phyloP scores from a whole-genome alignment of 2,888 invertebrate species.

The Heteromyza rotundicornis region DNA sequence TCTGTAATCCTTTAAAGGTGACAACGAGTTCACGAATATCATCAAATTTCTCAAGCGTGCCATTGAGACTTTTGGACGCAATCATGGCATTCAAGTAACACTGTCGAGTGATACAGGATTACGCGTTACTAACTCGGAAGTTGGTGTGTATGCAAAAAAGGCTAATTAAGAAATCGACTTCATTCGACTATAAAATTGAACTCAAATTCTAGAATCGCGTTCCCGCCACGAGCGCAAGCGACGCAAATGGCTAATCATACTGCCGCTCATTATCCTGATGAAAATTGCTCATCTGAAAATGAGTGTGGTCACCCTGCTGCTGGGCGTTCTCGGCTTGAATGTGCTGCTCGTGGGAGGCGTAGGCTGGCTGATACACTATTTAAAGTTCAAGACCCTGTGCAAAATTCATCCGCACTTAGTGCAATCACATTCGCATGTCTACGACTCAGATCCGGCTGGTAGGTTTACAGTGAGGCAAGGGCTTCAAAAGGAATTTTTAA shows the following conservation, averaged over 20 bases:
- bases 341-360: conserved; percentile 54
- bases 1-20: too few species aligned
- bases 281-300: conserved; percentile 59
- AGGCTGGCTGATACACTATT: conserved; percentile 58
- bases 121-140: conserved; percentile 40
- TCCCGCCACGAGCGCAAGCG: conserved; percentile 46
- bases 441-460: conserved; percentile 57
- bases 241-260: conserved; percentile 52
- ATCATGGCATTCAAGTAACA: conserved; percentile 54
- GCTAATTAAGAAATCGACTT: neutral
- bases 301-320: conserved; percentile 51
- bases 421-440: conserved; percentile 58
- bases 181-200: neutral
- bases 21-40: conserved; percentile 50
- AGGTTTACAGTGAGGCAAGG: conserved; percentile 17
- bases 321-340: conserved; percentile 55
- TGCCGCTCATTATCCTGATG: conserved; percentile 58
- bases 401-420: conserved; percentile 59
- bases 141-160: conserved; percentile 47
- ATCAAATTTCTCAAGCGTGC: conserved; percentile 56
- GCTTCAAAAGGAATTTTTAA: neutral
- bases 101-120: conserved; percentile 52
- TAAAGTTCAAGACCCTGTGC: conserved; percentile 59
- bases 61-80: conserved; percentile 52
- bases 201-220: conserved; percentile 42